Evolutionary conservation across 2,113 vertebrate species (phyloP).

Genomic region (Eulemur macaco): DNA sequence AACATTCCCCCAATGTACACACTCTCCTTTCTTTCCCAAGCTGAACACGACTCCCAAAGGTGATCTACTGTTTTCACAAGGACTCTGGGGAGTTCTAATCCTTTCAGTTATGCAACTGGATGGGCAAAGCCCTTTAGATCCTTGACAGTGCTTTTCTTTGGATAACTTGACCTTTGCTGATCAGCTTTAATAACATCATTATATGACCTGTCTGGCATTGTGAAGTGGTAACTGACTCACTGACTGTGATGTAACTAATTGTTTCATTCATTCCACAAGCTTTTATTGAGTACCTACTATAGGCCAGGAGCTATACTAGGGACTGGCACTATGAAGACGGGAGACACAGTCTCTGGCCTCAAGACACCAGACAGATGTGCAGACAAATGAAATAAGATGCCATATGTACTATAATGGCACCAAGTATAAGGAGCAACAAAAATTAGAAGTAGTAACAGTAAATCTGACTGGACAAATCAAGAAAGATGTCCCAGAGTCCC

Average conservation of each 20-base stretch:
- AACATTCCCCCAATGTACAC: rapidly evolving
- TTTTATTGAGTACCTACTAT: not conserved
- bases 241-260: not conserved
- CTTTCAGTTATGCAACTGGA: not conserved
- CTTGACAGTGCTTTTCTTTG: not conserved
- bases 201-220: not conserved
- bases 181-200: not conserved
- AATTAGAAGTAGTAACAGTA: not conserved
- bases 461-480: not conserved
- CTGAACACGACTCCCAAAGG: not conserved
- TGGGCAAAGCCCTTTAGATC: not conserved
- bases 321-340: not conserved
- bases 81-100: not conserved
- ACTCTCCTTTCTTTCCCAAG: not conserved
- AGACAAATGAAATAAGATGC: not conserved
- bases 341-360: not conserved
- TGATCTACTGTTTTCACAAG: not conserved
- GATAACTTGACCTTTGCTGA: not conserved
- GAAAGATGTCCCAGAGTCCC: not conserved
- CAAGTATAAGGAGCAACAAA: not conserved
- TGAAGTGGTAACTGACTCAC: not conserved
- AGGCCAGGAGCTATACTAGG: not conserved
- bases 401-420: not conserved
- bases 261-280: not conserved
- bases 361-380: no score